Conservation (phyloP, 2,113 vertebrate species). For the Erinaceus europaeus region DNA sequence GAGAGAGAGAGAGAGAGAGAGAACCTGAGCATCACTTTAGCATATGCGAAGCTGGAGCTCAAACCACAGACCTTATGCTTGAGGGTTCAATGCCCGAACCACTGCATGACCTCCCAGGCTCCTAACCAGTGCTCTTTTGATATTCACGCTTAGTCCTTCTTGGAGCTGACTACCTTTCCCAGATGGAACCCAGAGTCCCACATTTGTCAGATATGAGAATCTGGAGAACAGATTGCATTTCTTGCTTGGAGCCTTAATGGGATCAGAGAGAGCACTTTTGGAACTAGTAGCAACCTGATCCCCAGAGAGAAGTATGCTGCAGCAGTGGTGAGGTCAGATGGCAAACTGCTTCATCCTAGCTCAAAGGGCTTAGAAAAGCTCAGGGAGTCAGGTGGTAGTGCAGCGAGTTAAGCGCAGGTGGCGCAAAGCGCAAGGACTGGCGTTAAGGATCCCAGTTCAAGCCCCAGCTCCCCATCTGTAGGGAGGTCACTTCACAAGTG, state of each 20-base stretch:
- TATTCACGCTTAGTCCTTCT: background rate
- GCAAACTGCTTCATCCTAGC: background rate
- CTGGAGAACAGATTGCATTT: background rate
- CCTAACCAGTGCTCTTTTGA: background rate
- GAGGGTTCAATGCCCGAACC: no score
- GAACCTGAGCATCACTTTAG: no score
- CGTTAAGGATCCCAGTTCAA: no score
- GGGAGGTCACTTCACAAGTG: no score
- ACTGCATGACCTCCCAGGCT: no score
- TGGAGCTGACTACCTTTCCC: background rate
- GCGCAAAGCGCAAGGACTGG: no score
- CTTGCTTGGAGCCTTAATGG: fast-evolving
- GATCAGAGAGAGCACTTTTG: background rate
- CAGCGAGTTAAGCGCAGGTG: no score
- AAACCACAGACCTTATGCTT: no score
- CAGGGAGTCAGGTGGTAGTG: no score
- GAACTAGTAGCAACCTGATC: background rate
- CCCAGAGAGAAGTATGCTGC: background rate
- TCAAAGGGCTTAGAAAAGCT: background rate
- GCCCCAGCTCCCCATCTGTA: no score
- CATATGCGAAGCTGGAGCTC: no score
- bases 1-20: no score
- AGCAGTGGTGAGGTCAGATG: background rate
- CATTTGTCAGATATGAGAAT: background rate
- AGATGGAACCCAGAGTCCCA: background rate